A percentile compares a stretch with the other conserved stretches of the same genome.
Evolutionary conservation across 2,113 vertebrate species (phyloP).

Genomic region (Solea solea): DNA sequence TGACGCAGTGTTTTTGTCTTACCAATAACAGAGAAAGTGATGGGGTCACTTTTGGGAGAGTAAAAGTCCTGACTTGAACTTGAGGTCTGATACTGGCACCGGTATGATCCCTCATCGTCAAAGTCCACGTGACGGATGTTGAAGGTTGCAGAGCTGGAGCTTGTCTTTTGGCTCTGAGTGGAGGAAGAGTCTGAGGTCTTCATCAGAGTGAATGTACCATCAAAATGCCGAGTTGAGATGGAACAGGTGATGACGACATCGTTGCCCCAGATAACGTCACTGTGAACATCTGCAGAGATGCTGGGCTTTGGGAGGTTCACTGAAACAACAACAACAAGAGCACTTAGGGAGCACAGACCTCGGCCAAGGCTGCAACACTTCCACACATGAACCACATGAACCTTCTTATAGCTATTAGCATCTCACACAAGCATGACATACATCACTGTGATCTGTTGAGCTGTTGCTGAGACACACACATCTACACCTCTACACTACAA

Average conservation of each 20-base stretch:
- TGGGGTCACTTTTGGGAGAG: neutral
- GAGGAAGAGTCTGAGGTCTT: neutral
- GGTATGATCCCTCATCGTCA: slow-evolving; percentile 8
- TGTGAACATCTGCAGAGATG: slow-evolving; percentile 9
- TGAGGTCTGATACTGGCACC: slow-evolving; percentile 1
- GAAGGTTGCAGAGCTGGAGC: slow-evolving; percentile 10
- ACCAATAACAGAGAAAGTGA: neutral
- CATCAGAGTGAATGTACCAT: slow-evolving; percentile 9
- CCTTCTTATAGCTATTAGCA: no score
- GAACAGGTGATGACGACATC: slow-evolving; percentile 8
- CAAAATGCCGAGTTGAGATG: neutral
- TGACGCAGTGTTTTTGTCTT: neutral
- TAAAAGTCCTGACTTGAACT: neutral
- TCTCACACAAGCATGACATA: no score
- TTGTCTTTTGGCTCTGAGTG: neutral
- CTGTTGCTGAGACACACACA: no score
- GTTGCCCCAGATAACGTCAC: slow-evolving; percentile 16
- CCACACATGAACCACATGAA: no score
- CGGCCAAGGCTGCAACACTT: no score
- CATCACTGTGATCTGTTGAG: no score
- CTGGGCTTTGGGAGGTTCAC: neutral
- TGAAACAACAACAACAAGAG: no score
- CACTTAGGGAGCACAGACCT: no score
- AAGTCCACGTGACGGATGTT: neutral
- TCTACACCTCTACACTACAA: no score